These are phyloP conservation scores for Glyphotaelius pellucidus DNA, from an alignment of 2,888 invertebrate species.

Conservation along the genomic window DNA sequence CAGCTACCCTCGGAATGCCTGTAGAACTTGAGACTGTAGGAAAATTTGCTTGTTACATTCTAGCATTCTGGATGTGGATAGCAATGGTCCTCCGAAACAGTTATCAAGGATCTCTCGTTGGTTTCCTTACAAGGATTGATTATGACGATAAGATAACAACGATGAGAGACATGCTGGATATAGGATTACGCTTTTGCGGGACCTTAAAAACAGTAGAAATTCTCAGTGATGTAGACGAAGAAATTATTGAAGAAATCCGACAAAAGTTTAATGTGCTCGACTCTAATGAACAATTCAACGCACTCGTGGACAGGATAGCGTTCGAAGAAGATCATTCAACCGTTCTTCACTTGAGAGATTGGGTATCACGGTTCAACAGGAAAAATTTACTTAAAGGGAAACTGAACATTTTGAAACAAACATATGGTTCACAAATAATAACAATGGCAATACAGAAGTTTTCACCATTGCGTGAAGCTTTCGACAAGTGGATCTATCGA, in stretches of 20 bases:
- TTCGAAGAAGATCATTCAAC: slow-evolving; percentile 18
- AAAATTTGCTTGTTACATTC: slow-evolving; percentile 59
- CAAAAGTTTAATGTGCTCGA: slow-evolving; percentile 24
- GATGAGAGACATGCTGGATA: slow-evolving; percentile 59
- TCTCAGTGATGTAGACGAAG: slow-evolving; percentile 54
- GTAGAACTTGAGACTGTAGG: slow-evolving; percentile 51
- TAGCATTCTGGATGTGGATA: slow-evolving; percentile 61
- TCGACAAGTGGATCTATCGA: slow-evolving; percentile 53
- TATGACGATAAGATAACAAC: slow-evolving; percentile 51
- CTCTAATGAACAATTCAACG: slow-evolving; percentile 32
- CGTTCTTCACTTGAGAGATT: slow-evolving; percentile 48
- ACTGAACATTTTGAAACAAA: slow-evolving; percentile 54
- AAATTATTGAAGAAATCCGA: slow-evolving; percentile 41
- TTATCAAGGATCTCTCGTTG: slow-evolving; percentile 62
- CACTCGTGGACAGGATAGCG: slow-evolving; percentile 40
- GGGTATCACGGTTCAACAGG: slow-evolving; percentile 53
- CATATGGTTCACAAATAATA: slow-evolving; percentile 56
- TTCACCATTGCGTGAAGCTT: slow-evolving; percentile 49
- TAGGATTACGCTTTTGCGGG: slow-evolving; percentile 53
- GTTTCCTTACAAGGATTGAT: slow-evolving; percentile 56
- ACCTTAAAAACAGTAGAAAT: slow-evolving; percentile 33
- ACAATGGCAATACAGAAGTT: slow-evolving; percentile 50
- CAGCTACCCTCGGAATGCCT: slow-evolving; percentile 54
- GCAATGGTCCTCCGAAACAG: slow-evolving; percentile 60
- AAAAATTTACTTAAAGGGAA: slow-evolving; percentile 43